Base-by-base conservation (phyloP, 2,113 vertebrate genomes). In the Aegotheles bennettii region DNA sequence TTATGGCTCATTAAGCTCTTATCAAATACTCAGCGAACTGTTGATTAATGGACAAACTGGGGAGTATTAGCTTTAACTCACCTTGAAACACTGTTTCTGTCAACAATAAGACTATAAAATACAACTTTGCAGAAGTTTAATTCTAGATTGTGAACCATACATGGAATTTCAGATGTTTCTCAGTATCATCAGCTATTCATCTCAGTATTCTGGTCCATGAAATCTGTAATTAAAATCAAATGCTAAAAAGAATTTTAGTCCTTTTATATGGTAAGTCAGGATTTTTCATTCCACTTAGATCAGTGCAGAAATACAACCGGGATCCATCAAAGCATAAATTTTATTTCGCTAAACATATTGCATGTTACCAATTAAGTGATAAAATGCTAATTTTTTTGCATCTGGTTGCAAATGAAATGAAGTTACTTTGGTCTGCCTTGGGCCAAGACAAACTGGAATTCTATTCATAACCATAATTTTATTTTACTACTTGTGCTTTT, bases 151-250 rank as follows among this genome's bases (percentile, higher is more conserved):
- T 84, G 79, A 87, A 90, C 59, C n/a, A 13, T 48, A 83, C 26
- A 79, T n/a, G 59, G 42, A 84, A 71, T 92, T 94, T 94, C 50
- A 64, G 38, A 84, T 68, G 2, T 76, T 85, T 73, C 74, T 74
- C 56, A 48, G 53, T 61, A 91, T 83, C 45, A 85, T 94, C 59
- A 68, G n/a, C 89, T 96, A 92, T 57, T 95, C 24, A 89, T 78
- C 60, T 95, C 60, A 71, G 42, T 80, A 13, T 76, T 86, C 18
- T 82, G 13, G 28, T 60, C 36, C n/a, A 86, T 84, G 68, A 89
- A 95, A 93, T 93, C 65, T 95, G 51, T 56, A 95, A 91, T 95
- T 95, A 92, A 74, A 97, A 95, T 92, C 9, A 36, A 92, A 92
- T 87, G 65, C 7, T 96, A 90, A 90, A 76, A 24, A 88, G 45